Percentiles rank a stretch among this genome's conserved stretches.
phyloP scores from a whole-genome alignment of 35 echinoderm and acorn worm genomes.

The Stichopus chloronotus region DNA sequence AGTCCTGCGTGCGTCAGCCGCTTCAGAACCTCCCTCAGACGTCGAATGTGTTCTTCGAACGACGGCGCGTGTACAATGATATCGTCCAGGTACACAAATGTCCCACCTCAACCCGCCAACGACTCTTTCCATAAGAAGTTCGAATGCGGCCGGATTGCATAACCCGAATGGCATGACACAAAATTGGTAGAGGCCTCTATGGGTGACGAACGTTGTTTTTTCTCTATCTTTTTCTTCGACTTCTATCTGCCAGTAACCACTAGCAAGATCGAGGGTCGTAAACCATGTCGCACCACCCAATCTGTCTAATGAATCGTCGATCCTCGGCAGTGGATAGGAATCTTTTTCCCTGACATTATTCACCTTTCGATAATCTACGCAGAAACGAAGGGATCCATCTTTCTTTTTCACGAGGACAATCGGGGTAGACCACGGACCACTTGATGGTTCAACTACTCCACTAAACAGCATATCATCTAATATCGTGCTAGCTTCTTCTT shows the following conservation, averaged over 20 bases:
- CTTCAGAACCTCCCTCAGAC: background rate
- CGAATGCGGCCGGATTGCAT: background rate
- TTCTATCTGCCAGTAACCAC: conserved; percentile 27
- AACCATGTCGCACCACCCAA: background rate
- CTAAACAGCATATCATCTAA: conserved; percentile 39
- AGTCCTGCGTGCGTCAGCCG: background rate
- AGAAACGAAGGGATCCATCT: conserved; percentile 53
- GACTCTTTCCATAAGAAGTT: background rate
- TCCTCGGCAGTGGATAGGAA: background rate
- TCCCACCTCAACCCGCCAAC: background rate
- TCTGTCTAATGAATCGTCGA: conserved; percentile 5
- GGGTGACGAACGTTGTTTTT: conserved; percentile 13
- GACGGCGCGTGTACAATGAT: background rate
- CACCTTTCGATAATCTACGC: conserved; percentile 50
- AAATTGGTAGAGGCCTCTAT: background rate
- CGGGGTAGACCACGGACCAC: conserved; percentile 64
- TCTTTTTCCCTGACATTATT: conserved; percentile 19
- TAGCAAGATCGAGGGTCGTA: background rate
- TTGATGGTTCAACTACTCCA: conserved; percentile 58
- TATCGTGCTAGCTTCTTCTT: background rate
- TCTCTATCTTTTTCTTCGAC: conserved; percentile 6
- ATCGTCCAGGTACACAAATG: background rate
- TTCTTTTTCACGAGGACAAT: conserved; percentile 74
- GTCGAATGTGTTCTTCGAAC: background rate
- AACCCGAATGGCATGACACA: background rate